These are phyloP conservation scores for Acinonyx jubatus DNA, from an alignment of 2,113 vertebrate species.

Conservation along the genomic window DNA sequence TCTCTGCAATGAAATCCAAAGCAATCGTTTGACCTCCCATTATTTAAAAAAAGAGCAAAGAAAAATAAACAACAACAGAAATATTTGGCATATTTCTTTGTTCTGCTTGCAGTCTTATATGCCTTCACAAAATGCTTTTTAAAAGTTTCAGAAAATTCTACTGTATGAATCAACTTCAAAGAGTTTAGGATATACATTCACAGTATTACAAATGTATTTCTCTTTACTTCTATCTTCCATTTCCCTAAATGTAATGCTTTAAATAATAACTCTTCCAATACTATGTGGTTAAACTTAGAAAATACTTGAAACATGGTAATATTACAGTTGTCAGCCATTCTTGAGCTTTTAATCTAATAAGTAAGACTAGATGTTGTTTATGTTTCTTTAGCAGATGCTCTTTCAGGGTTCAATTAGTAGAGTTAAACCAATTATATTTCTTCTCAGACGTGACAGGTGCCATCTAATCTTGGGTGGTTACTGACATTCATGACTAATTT, in stretches of 20 bases:
- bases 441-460: neutral
- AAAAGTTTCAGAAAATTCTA: neutral
- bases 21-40: neutral
- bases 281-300: neutral
- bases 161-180: conserved; percentile 17
- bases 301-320: neutral
- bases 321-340: neutral
- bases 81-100: neutral
- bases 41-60: neutral
- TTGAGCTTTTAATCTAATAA: neutral
- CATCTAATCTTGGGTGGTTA: neutral
- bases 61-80: conserved; percentile 8
- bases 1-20: neutral
- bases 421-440: neutral
- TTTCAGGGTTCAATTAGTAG: neutral
- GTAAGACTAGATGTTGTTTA: neutral
- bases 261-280: neutral
- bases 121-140: neutral
- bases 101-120: neutral
- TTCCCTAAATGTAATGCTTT: neutral
- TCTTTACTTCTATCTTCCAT: neutral
- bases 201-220: neutral
- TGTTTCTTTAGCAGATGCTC: neutral
- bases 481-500: neutral
- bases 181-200: neutral